Evolutionary conservation across 2,797 vertebrate genomes (phyloP).

Genomic region (Coilia nasus): DNA sequence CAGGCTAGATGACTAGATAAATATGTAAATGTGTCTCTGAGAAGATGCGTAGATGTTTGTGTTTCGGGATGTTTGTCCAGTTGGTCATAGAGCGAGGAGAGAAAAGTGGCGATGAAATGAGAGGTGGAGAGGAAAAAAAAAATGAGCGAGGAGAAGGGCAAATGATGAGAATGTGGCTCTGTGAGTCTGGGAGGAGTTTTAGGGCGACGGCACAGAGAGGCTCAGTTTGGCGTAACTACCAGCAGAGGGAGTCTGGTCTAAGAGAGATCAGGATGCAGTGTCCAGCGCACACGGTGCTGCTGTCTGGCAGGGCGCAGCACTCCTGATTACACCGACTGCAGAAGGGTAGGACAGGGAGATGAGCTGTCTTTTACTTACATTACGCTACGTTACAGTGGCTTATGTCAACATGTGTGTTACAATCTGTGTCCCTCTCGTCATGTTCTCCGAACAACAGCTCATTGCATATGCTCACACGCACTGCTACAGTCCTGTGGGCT

Average conservation of each 20-base stretch:
- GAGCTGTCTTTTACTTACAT: neutral
- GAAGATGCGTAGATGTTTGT: neutral
- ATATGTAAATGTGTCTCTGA: neutral
- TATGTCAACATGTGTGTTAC: neutral
- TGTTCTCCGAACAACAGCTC: neutral
- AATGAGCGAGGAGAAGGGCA: neutral
- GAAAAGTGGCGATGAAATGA: neutral
- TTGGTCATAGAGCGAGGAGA: neutral
- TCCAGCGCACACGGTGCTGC: neutral
- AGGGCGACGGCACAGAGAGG: neutral
- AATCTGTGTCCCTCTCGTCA: neutral
- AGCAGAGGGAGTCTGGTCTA: conserved; percentile 56
- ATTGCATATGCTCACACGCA: neutral
- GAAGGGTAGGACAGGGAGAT: neutral
- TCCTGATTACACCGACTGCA: too few species aligned
- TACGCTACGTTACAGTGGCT: neutral
- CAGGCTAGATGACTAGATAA: neutral
- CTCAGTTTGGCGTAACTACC: conserved; percentile 40
- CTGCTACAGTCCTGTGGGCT: neutral
- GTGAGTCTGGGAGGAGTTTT: neutral
- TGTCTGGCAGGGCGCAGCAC: neutral
- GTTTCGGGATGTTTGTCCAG: neutral
- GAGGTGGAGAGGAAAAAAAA: neutral
- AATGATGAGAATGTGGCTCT: conserved; percentile 20
- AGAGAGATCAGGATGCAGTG: conserved; percentile 8